These are phyloP conservation scores for Hippoglossus stenolepis DNA, from an alignment of 2,113 vertebrate genomes.

Conservation along the genomic window DNA sequence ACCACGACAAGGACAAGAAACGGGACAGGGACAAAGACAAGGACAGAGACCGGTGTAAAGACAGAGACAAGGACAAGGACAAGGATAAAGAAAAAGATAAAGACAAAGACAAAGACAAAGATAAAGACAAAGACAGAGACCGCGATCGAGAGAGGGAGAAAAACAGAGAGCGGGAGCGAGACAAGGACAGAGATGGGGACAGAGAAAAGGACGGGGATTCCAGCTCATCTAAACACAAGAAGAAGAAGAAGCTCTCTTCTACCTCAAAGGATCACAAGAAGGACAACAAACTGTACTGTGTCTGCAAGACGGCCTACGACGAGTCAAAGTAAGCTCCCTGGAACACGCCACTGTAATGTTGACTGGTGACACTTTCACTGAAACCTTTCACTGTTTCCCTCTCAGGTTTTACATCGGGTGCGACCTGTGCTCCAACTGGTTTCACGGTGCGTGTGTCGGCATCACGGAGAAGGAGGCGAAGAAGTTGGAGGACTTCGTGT, in stretches of 20 bases:
- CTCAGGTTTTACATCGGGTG: slow-evolving; percentile 99
- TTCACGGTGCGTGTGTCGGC: slow-evolving; percentile 97
- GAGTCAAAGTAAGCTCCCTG: slow-evolving; percentile 92
- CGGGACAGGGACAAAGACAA: slow-evolving; percentile 36
- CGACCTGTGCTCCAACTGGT: slow-evolving; percentile 99
- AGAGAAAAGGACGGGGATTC: slow-evolving; percentile 77
- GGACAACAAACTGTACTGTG: slow-evolving; percentile 98
- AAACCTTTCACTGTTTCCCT: neutral
- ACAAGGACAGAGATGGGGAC: slow-evolving; percentile 41
- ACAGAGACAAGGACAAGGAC: slow-evolving; percentile 46
- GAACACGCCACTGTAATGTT: neutral
- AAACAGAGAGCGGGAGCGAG: slow-evolving; percentile 43
- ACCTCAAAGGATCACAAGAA: slow-evolving; percentile 98
- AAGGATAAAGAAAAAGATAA: slow-evolving; percentile 44
- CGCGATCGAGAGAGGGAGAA: slow-evolving; percentile 64
- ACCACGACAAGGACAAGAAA: slow-evolving; percentile 31
- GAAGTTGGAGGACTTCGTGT: slow-evolving; percentile 99
- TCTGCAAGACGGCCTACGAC: slow-evolving; percentile 98
- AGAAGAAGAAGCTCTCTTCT: slow-evolving; percentile 97
- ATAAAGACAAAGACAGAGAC: slow-evolving; percentile 57
- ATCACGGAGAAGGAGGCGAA: slow-evolving; percentile 99
- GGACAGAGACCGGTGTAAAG: slow-evolving; percentile 35
- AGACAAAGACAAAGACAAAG: slow-evolving; percentile 65
- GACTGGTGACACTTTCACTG: no score
- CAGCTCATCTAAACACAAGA: slow-evolving; percentile 90